Conservation (phyloP, 2,888 invertebrate genomes). For the Lapara coniferarum region DNA sequence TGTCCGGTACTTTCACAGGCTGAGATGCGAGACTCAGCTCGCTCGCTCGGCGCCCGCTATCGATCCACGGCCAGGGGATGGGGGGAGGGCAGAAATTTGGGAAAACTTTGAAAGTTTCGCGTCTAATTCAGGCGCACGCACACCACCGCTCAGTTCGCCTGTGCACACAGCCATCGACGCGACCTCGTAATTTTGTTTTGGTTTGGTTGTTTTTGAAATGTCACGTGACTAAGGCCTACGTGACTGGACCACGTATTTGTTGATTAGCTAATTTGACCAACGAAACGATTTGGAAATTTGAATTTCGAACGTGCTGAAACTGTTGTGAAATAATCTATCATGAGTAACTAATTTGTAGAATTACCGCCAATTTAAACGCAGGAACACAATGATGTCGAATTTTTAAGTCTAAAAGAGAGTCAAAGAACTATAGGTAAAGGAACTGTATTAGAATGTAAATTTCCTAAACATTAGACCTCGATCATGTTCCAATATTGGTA, state of each 20-base stretch:
- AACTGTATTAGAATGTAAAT: no score
- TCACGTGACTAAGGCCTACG: conserved; percentile 75
- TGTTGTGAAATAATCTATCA: no score
- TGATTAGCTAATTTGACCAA: conserved; percentile 41
- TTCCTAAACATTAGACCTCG: no score
- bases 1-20: conserved; percentile 75
- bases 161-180: conserved; percentile 61
- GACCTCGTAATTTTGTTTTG: conserved; percentile 77
- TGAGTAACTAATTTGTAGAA: no score
- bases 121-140: conserved; percentile 84
- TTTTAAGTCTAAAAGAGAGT: no score
- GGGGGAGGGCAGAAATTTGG: conserved; percentile 80
- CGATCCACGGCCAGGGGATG: conserved; percentile 68
- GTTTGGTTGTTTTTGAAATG: conserved; percentile 70
- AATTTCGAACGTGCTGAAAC: no score
- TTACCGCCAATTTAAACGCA: no score
- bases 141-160: conserved; percentile 67
- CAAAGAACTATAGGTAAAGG: no score
- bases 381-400: no score
- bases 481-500: no score
- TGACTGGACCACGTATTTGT: conserved; percentile 57
- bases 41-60: conserved; percentile 75
- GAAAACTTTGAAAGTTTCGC: conserved; percentile 84
- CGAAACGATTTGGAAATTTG: background rate
- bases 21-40: conserved; percentile 67